Evolutionary conservation across 2,797 vertebrate species (phyloP).

Genomic region (Notolepis coatsorum): DNA sequence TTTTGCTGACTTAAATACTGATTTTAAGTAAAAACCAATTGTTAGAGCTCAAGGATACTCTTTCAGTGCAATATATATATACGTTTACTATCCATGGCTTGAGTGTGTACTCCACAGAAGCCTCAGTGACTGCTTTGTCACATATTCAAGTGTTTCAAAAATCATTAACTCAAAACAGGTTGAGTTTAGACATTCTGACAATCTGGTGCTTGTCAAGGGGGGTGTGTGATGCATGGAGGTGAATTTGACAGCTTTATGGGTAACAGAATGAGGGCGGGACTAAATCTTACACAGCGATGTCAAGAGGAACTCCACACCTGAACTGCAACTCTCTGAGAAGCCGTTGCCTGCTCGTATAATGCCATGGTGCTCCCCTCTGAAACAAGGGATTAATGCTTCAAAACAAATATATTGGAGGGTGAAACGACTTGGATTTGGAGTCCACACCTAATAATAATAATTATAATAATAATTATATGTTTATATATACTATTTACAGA

Average conservation of each 20-base stretch:
- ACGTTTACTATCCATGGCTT: conserved; percentile 32
- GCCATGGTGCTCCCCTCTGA: conserved; percentile 91
- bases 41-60: conserved; percentile 43
- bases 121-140: conserved; percentile 14
- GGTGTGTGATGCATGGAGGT: conserved; percentile 45
- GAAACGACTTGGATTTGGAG: conserved; percentile 94
- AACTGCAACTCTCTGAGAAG: conserved; percentile 80
- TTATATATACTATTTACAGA: conserved; percentile 99
- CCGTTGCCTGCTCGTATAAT: conserved; percentile 83
- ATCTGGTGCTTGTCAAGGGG: conserved; percentile 41
- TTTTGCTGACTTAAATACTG: conserved; percentile 40
- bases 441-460: conserved; percentile 95
- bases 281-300: conserved; percentile 75
- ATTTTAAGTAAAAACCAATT: conserved; percentile 58
- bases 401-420: conserved; percentile 84
- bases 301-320: conserved; percentile 71
- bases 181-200: conserved; percentile 57
- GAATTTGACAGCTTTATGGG: conserved; percentile 43
- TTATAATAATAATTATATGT: conserved; percentile 88
- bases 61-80: conserved; percentile 75
- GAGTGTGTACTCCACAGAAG: conserved; percentile 49
- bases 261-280: conserved; percentile 56
- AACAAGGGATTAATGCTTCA: conserved; percentile 95
- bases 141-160: conserved; percentile 70
- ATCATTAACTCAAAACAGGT: conserved; percentile 47